These are phyloP conservation scores for Brachionus asplanchnoidis DNA, from an alignment of 1,140 invertebrate genomes.

Conservation along the genomic window DNA sequence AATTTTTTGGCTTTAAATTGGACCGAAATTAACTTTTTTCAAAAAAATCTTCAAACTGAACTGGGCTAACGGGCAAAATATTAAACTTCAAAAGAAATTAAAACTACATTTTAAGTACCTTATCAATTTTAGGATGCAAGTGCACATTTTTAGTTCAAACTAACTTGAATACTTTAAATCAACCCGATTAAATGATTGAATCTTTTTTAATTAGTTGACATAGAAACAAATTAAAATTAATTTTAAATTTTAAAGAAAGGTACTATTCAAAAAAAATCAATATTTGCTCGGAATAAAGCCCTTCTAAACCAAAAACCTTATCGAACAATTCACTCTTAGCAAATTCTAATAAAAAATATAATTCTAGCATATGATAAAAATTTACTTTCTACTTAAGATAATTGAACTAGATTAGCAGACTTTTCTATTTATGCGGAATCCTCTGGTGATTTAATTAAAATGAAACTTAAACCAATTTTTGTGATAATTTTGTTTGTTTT, in stretches of 20 bases:
- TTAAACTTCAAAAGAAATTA: background rate
- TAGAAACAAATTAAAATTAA: background rate
- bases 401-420: constrained; percentile 1
- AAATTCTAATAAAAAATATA: background rate
- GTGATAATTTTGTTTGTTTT: background rate
- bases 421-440: background rate
- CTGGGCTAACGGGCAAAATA: background rate
- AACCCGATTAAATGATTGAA: background rate
- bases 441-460: background rate
- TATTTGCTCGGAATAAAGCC: background rate
- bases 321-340: background rate
- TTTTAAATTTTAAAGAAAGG: background rate
- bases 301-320: background rate
- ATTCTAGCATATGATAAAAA: background rate
- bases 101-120: background rate
- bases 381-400: background rate
- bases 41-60: background rate
- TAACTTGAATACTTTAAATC: background rate
- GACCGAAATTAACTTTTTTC: background rate
- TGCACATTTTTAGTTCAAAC: background rate
- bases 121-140: background rate
- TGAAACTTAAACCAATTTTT: background rate
- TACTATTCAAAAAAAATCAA: background rate
- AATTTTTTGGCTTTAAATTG: background rate
- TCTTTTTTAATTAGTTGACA: background rate